phyloP scores from a whole-genome alignment of 2,888 invertebrate genomes.

The Gortyna flavago region DNA sequence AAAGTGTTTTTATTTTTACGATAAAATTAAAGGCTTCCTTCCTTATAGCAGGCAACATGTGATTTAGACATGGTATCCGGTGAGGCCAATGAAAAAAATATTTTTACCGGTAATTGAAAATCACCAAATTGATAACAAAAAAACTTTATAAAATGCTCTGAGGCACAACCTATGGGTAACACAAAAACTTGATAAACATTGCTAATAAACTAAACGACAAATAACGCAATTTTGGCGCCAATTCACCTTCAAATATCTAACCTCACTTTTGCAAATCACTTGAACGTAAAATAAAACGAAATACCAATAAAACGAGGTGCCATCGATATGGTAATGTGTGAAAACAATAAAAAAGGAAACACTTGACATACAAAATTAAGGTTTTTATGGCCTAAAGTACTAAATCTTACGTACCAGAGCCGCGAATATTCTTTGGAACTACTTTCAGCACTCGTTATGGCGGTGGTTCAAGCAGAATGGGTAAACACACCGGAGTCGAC shows the following conservation, averaged over 20 bases:
- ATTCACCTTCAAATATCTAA: slow-evolving; percentile 14
- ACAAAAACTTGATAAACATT: not conserved
- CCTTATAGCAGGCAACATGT: not conserved
- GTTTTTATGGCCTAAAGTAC: not conserved
- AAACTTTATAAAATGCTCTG: not conserved
- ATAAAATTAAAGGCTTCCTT: not conserved
- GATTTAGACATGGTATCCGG: not conserved
- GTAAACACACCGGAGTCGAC: slow-evolving; percentile 65
- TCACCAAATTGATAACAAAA: not conserved
- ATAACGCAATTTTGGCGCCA: slow-evolving; percentile 46
- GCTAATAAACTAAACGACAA: slow-evolving; percentile 13
- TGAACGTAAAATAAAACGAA: slow-evolving; percentile 30
- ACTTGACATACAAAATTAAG: slow-evolving; percentile 29
- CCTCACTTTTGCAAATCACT: slow-evolving; percentile 21
- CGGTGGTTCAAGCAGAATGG: slow-evolving; percentile 63
- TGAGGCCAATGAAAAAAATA: not conserved
- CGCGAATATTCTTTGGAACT: slow-evolving; percentile 69
- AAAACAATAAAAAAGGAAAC: slow-evolving; percentile 25
- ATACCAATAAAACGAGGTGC: slow-evolving; percentile 22
- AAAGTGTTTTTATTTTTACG: not conserved
- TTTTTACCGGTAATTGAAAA: not conserved
- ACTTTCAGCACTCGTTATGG: slow-evolving; percentile 77
- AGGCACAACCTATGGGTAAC: not conserved
- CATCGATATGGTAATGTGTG: slow-evolving; percentile 4
- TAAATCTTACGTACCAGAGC: slow-evolving; percentile 72